phyloP scores from a whole-genome alignment of 2,888 invertebrate species.

The Scotopteryx bipunctaria region DNA sequence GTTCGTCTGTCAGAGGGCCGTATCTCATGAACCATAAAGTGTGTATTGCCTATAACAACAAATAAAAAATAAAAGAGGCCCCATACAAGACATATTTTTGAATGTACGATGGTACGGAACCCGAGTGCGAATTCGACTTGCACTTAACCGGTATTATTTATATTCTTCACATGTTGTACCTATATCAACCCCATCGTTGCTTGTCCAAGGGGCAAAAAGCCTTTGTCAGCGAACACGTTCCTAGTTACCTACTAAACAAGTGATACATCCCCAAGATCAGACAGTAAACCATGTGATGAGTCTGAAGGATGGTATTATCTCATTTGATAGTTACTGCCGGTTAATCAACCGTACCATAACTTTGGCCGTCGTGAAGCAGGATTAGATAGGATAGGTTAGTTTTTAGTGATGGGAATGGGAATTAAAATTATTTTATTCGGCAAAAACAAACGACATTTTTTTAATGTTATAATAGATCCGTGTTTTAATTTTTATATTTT shows the following conservation, averaged over 20 bases:
- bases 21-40: too few species aligned
- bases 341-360: slow-evolving; percentile 40
- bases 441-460: too few species aligned
- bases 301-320: slow-evolving; percentile 31
- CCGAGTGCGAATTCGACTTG: too few species aligned
- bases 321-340: slow-evolving; percentile 42
- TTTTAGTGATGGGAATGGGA: slow-evolving; percentile 9
- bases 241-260: not conserved
- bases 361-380: slow-evolving; percentile 35
- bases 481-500: too few species aligned
- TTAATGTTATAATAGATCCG: too few species aligned
- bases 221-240: slow-evolving; percentile 3
- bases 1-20: too few species aligned
- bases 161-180: too few species aligned
- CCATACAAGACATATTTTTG: too few species aligned
- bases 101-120: too few species aligned
- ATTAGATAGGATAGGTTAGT: slow-evolving; percentile 37
- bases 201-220: slow-evolving; percentile 3
- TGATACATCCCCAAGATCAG: slow-evolving; percentile 26
- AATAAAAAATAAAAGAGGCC: too few species aligned
- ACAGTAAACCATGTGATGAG: slow-evolving; percentile 27
- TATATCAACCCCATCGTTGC: not conserved
- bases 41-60: too few species aligned
- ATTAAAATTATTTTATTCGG: not conserved
- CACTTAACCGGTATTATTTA: too few species aligned